Evolutionary conservation across 2,113 vertebrate species (phyloP), one percentile per base, ranked within the genome.

Genomic region (Maccullochella peelii): DNA sequence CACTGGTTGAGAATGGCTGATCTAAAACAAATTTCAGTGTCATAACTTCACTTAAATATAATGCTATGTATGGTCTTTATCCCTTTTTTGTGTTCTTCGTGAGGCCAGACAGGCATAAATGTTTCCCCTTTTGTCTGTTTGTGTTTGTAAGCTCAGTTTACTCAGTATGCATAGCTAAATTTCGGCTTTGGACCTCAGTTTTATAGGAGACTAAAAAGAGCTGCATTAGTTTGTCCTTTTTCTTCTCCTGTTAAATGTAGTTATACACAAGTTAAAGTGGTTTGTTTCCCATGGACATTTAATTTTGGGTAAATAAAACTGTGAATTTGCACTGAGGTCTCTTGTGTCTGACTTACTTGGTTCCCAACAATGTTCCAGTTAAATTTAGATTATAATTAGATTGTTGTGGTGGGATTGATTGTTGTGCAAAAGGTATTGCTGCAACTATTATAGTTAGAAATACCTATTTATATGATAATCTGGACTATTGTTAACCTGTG

Each of bases 341-440:
- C 78, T 62, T 58, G 80, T 81, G 82, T 47, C 68, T 11, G 11
- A 49, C 36, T 74, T 73, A 36, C 52, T 70, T 15, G 18, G 20
- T 72, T 30, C 83, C 72, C 33, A 62, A 42, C 72, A 72, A 62
- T 54, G 58, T 58, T 77, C 59, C 42, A 54, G 59, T 66, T 72
- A 59, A 73, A 86, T 79, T 68, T 67, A 62, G 54, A 74, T 72
- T 80, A 82, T 82, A 86, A 91, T 88, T 80, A 83, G 58, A 75
- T 59, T 77, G 76, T 84, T 88, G 78, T 55, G 42, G 18, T 75
- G 79, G 65, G 54, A 76, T 18, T 62, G 77, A 74, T 73, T 83
- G 40, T 54, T 80, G 36, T 71, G 67, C 57, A 65, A 75, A 90
- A 69, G 14, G 61, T 73, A 65, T 68, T 68, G 25, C 65, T 71